These are phyloP conservation scores for Drosophila histrio DNA, from an alignment of 2,888 invertebrate genomes.

Conservation along the genomic window DNA sequence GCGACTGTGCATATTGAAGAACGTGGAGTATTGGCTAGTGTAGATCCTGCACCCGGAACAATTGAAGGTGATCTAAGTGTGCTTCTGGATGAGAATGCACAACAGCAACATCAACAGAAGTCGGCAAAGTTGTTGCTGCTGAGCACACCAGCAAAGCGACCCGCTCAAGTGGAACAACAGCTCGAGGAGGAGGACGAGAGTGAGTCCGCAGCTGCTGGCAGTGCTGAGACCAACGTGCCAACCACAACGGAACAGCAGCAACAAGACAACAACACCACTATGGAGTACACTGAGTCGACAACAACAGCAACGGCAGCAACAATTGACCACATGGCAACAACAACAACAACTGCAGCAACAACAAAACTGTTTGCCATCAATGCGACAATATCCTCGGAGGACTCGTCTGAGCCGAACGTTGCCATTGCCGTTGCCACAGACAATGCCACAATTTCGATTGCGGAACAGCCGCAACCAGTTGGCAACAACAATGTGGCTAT, in stretches of 20 bases:
- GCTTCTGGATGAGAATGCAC: background rate
- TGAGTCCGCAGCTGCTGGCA: constrained; percentile 43
- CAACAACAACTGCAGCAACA: constrained; percentile 20
- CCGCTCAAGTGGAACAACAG: constrained; percentile 65
- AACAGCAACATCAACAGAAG: constrained; percentile 35
- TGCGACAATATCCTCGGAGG: constrained; percentile 53
- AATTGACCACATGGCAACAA: constrained; percentile 27
- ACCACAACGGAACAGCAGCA: constrained; percentile 33
- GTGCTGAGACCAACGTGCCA: constrained; percentile 24
- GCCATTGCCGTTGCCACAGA: constrained; percentile 54
- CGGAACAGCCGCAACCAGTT: constrained; percentile 58
- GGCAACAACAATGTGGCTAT: constrained; percentile 64
- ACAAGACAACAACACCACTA: constrained; percentile 32
- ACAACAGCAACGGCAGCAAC: constrained; percentile 20
- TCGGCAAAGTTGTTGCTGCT: constrained; percentile 75
- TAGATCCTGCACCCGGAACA: constrained; percentile 61
- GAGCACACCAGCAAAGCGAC: constrained; percentile 73
- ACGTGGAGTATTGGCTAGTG: constrained; percentile 15
- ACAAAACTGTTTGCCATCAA: constrained; percentile 68
- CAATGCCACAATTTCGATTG: constrained; percentile 60
- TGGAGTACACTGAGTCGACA: constrained; percentile 32
- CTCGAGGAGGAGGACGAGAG: constrained; percentile 73
- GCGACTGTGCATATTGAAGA: constrained; percentile 51
- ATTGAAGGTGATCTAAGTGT: constrained; percentile 36
- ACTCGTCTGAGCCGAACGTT: constrained; percentile 44